Percentiles rank a stretch among this genome's conserved stretches.
Conservation (phyloP, 2,113 vertebrate species). For the Cheirogaleus medius region DNA sequence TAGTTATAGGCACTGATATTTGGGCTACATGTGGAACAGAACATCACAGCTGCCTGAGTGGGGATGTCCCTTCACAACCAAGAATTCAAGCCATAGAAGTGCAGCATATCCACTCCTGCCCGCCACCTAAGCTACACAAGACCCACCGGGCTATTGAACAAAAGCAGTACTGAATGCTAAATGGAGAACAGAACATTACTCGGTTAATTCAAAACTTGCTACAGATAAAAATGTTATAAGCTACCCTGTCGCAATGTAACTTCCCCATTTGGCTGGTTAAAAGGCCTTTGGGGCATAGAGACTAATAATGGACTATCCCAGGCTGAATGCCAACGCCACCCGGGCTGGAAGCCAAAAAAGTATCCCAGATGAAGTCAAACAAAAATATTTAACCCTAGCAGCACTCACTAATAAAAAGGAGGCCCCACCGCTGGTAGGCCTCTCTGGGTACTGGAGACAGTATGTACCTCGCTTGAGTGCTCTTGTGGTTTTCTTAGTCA, state of each 20-base stretch:
- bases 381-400: not conserved
- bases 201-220: slow-evolving; percentile 12
- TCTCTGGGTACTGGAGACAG: not conserved
- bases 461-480: not conserved
- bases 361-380: not conserved
- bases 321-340: not conserved
- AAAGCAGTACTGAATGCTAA: not conserved
- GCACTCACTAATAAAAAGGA: not conserved
- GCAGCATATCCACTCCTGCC: not conserved
- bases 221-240: not conserved
- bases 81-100: not conserved
- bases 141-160: not conserved
- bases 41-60: not conserved
- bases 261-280: not conserved
- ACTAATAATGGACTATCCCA: not conserved
- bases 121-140: not conserved
- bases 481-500: not conserved
- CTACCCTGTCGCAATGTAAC: not conserved
- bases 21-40: not conserved
- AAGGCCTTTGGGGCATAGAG: not conserved
- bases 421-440: not conserved
- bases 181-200: not conserved
- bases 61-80: not conserved
- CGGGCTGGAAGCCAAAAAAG: not conserved
- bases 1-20: not conserved